phyloP scores from a whole-genome alignment of 2,113 vertebrate species.

The Elaphurus davidianus region DNA sequence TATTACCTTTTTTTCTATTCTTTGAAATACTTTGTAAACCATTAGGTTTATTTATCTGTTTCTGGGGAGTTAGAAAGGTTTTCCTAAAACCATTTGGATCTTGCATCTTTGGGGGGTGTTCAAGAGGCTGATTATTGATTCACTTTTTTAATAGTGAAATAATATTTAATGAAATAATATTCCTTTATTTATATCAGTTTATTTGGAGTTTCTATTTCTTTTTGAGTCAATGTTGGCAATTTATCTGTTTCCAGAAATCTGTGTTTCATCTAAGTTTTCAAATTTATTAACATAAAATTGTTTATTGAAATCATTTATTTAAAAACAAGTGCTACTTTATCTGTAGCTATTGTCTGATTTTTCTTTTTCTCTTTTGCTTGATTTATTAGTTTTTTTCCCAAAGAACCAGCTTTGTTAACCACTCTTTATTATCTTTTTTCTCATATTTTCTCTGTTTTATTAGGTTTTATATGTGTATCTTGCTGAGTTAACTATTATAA shows the following conservation, averaged over 20 bases:
- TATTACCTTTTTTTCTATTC: neutral
- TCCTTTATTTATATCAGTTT: neutral
- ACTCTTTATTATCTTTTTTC: neutral
- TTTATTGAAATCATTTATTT: neutral
- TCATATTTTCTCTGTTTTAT: neutral
- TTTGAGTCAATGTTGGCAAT: neutral
- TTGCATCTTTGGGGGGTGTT: neutral
- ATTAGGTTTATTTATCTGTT: neutral
- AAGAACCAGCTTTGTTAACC: neutral
- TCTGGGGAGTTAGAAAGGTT: neutral
- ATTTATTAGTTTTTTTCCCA: neutral
- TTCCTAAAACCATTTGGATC: neutral
- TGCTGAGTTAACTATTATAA: neutral
- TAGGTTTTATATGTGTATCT: neutral
- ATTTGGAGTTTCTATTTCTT: neutral
- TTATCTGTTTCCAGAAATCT: slow-evolving; percentile 2
- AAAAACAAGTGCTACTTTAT: neutral
- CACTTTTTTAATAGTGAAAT: neutral
- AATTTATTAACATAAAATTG: neutral
- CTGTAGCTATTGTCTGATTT: neutral
- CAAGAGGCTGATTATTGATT: neutral
- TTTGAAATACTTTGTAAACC: neutral
- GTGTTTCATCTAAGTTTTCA: neutral
- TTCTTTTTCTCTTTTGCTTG: neutral
- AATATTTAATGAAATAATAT: neutral